These are phyloP conservation scores for Rhopilema esculentum DNA, from an alignment of 30 jellyfish, hydroid and myxozoan genomes.

Conservation along the genomic window DNA sequence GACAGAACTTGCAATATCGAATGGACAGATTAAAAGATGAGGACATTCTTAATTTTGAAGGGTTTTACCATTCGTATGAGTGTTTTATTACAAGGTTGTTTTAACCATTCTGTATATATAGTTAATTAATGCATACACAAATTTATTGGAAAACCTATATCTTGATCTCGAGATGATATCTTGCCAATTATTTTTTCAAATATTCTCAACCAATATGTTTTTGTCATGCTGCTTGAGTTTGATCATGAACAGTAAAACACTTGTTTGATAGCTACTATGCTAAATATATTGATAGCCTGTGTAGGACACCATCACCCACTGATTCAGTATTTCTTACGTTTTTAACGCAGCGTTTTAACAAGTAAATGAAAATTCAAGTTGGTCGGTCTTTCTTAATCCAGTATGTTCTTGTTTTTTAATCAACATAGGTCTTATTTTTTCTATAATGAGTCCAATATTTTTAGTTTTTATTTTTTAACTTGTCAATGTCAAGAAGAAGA, in stretches of 20 bases:
- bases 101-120: constrained; percentile 40
- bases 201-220: not conserved
- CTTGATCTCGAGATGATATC: not conserved
- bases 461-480: too few species aligned
- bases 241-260: not conserved
- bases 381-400: not conserved
- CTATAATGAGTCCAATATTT: too few species aligned
- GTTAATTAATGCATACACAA: constrained; percentile 68
- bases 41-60: not conserved
- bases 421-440: too few species aligned
- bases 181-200: not conserved
- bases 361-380: not conserved
- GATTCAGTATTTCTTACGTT: not conserved
- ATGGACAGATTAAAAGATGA: not conserved
- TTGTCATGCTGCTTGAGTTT: not conserved
- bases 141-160: constrained; percentile 48
- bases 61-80: too few species aligned
- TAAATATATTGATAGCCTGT: not conserved
- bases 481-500: too few species aligned
- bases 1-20: not conserved
- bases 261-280: not conserved
- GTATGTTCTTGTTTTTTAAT: not conserved
- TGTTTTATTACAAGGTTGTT: constrained; percentile 21
- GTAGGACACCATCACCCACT: not conserved
- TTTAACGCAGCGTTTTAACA: not conserved